Conservation (phyloP, 2,113 vertebrate species). For the Eurystomus gularis region DNA sequence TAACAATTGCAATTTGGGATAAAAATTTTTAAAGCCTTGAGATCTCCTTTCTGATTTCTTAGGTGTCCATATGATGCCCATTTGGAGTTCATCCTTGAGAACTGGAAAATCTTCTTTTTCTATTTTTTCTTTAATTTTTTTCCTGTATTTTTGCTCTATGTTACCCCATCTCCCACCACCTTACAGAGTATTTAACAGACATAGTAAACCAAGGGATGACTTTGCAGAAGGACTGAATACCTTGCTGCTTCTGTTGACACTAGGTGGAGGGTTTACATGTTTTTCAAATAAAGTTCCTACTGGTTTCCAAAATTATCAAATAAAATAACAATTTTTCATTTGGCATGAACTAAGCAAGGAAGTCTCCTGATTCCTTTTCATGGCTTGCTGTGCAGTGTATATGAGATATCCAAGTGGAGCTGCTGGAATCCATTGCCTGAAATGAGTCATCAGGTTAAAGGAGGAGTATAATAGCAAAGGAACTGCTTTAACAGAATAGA, state of each 20-base stretch:
- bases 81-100: background rate
- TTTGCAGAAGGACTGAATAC: background rate
- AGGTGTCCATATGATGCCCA: background rate
- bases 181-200: background rate
- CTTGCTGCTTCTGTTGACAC: background rate
- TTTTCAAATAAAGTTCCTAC: background rate
- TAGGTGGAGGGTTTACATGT: background rate
- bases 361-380: background rate
- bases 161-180: accelerated
- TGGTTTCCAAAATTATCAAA: background rate
- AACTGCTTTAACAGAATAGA: background rate
- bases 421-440: background rate
- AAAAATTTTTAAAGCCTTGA: background rate
- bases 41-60: background rate
- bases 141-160: background rate
- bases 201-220: background rate
- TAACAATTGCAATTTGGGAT: background rate
- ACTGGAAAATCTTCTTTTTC: background rate
- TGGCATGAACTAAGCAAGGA: background rate
- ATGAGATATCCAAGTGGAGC: background rate
- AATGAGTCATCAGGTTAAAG: background rate
- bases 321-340: background rate
- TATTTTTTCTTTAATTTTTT: background rate
- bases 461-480: background rate
- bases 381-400: background rate